A percentile compares a stretch with the other conserved stretches of the same genome.
These are phyloP conservation scores for Drosophila merina DNA, from an alignment of 2,888 invertebrate species.

Conservation along the genomic window DNA sequence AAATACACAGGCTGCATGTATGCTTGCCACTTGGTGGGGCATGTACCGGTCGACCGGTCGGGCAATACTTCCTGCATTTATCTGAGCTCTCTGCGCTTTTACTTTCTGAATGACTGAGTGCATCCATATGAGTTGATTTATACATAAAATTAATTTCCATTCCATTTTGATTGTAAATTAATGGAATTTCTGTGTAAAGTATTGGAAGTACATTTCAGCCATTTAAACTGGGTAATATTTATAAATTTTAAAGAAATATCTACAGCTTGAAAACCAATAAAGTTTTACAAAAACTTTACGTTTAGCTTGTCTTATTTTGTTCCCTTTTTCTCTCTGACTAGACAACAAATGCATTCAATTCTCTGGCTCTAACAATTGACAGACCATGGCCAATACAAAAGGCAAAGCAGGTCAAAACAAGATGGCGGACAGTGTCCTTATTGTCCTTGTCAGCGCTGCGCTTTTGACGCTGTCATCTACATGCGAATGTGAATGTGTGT, in stretches of 20 bases:
- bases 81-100: not conserved
- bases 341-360: constrained; percentile 33
- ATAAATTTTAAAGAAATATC: no score
- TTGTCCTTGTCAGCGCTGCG: constrained; percentile 31
- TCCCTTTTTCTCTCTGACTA: not conserved
- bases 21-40: constrained; percentile 2
- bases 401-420: constrained; percentile 37
- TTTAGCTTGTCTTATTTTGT: no score
- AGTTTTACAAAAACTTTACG: no score
- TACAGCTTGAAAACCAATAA: no score
- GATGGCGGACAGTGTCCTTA: constrained; percentile 49
- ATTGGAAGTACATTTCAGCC: not conserved
- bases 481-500: constrained; percentile 11
- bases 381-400: constrained; percentile 51
- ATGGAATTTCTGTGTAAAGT: not conserved
- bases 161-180: not conserved
- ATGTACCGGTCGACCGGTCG: not conserved
- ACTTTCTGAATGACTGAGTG: constrained; percentile 3
- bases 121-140: not conserved
- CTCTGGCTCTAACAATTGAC: constrained; percentile 51
- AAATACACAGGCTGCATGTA: not conserved
- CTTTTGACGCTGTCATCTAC: constrained; percentile 14
- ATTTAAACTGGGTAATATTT: not conserved
- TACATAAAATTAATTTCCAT: constrained; percentile 1
- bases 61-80: constrained; percentile 5